These are phyloP conservation scores for Takifugu rubripes DNA, from an alignment of 2,797 vertebrate genomes.

Conservation along the genomic window DNA sequence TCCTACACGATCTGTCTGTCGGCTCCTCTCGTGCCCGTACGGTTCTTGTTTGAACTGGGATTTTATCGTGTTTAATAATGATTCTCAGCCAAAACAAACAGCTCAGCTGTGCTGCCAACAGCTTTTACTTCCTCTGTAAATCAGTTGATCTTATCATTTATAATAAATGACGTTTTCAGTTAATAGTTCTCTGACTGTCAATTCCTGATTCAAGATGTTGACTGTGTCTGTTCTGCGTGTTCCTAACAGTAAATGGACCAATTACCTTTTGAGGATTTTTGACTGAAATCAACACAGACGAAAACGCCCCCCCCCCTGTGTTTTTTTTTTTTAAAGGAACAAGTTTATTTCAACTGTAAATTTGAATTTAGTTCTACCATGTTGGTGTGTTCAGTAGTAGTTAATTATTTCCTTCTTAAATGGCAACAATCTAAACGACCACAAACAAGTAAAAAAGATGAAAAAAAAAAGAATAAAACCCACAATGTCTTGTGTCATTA, in stretches of 20 bases:
- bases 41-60: conserved; percentile 54
- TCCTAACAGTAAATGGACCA: not conserved
- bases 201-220: conserved; percentile 20
- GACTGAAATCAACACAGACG: conserved; percentile 5
- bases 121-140: conserved; percentile 59
- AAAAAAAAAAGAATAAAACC: conserved; percentile 81
- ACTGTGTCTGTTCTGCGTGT: not conserved
- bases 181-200: conserved; percentile 11
- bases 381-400: conserved; percentile 86
- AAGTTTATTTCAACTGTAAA: conserved; percentile 92
- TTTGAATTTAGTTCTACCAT: conserved; percentile 90
- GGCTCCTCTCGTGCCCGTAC: conserved; percentile 49
- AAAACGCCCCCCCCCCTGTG: not conserved
- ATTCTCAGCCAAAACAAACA: conserved; percentile 51
- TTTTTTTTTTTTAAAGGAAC: conserved; percentile 69
- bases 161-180: conserved; percentile 66
- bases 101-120: conserved; percentile 44
- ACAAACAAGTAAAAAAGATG: conserved; percentile 63
- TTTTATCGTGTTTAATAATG: conserved; percentile 56
- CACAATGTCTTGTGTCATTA: conserved; percentile 97
- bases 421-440: conserved; percentile 84
- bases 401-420: conserved; percentile 88
- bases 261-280: not conserved
- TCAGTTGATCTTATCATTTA: conserved; percentile 57
- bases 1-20: conserved; percentile 26